These are phyloP conservation scores for Trochalopteron elliotii DNA, from an alignment of 2,113 vertebrate genomes.

Conservation along the genomic window DNA sequence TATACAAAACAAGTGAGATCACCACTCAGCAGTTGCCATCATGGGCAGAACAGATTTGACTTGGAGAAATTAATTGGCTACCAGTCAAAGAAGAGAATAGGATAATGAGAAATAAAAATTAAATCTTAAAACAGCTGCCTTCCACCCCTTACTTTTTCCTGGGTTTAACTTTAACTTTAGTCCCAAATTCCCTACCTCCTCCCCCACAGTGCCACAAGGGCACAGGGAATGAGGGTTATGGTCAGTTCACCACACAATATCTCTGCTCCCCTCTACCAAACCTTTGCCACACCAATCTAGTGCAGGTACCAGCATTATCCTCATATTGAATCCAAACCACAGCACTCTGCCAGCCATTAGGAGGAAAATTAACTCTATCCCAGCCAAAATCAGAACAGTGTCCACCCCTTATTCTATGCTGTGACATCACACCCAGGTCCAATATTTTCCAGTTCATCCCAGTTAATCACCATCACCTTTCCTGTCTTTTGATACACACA, in stretches of 20 bases:
- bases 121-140: background rate
- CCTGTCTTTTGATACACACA: background rate
- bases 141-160: background rate
- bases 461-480: accelerated
- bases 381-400: background rate
- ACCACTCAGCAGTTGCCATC: background rate
- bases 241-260: background rate
- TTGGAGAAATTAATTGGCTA: background rate
- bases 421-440: background rate
- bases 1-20: background rate
- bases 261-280: background rate
- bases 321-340: background rate
- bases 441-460: background rate
- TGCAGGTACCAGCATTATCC: background rate
- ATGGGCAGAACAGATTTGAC: background rate
- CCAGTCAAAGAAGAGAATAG: background rate
- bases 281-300: background rate
- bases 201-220: background rate
- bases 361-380: background rate
- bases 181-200: background rate
- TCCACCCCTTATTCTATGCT: background rate
- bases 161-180: background rate
- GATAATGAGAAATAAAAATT: background rate
- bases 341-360: background rate
- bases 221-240: background rate